Conservation (phyloP, 2,113 vertebrate species). For the Strigops habroptila region DNA sequence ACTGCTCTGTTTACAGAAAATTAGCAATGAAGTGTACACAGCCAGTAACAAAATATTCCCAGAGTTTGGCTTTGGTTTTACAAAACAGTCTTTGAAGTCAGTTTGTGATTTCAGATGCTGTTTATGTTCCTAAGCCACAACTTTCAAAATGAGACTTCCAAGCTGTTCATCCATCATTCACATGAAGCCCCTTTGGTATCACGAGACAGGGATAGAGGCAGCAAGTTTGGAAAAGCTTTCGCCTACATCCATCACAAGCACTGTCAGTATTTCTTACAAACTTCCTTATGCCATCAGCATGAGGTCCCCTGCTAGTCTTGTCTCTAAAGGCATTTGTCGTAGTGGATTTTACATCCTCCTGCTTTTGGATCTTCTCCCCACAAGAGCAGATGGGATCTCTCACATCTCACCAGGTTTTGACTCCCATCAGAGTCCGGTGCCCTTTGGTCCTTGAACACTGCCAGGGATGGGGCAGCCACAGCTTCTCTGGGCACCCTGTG, state of each 20-base stretch:
- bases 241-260: fast-evolving
- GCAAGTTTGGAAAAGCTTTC: neutral
- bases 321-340: neutral
- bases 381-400: neutral
- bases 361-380: neutral
- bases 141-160: neutral
- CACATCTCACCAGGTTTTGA: neutral
- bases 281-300: fast-evolving
- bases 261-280: fast-evolving
- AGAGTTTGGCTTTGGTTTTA: slow-evolving; percentile 26
- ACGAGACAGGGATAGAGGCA: neutral
- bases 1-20: slow-evolving; percentile 50
- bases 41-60: neutral
- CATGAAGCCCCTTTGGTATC: neutral
- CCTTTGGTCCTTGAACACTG: neutral
- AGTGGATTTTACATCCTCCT: neutral
- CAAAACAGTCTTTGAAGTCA: slow-evolving; percentile 8
- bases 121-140: slow-evolving; percentile 45
- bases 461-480: neutral
- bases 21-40: slow-evolving; percentile 21
- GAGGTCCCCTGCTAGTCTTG: neutral
- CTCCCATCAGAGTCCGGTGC: neutral
- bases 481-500: too few species aligned
- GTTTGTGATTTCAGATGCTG: slow-evolving; percentile 55
- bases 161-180: slow-evolving; percentile 18